These are phyloP conservation scores for Ylistrum balloti DNA, from an alignment of 1,140 invertebrate genomes.

Conservation along the genomic window DNA sequence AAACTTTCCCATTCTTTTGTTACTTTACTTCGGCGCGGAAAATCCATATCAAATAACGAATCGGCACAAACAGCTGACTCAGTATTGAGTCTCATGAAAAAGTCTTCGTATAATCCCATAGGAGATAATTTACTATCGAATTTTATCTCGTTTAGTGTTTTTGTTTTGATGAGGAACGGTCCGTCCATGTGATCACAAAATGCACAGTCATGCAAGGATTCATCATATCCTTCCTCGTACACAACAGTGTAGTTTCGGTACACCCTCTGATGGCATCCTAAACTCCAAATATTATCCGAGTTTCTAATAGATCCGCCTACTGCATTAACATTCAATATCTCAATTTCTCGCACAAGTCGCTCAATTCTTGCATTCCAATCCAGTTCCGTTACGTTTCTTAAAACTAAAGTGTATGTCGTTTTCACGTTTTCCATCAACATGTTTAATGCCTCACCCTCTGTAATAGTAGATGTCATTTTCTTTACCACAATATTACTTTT, in stretches of 20 bases:
- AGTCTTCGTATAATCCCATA: conserved; percentile 72
- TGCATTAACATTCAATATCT: conserved; percentile 59
- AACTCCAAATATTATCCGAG: conserved; percentile 74
- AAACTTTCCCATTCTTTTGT: conserved; percentile 41
- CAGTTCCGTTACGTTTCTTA: conserved; percentile 68
- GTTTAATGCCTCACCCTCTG: conserved; percentile 66
- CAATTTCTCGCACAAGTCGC: conserved; percentile 73
- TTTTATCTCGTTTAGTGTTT: conserved; percentile 54
- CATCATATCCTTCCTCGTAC: conserved; percentile 75
- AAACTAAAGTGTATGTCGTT: conserved; percentile 77
- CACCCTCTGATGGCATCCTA: conserved; percentile 75
- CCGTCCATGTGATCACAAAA: conserved; percentile 73
- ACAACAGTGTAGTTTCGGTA: conserved; percentile 72
- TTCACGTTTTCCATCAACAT: conserved; percentile 58
- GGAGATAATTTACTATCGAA: conserved; percentile 65
- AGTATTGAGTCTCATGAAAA: conserved; percentile 70
- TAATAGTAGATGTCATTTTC: background rate
- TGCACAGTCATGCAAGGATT: conserved; percentile 75
- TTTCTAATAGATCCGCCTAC: conserved; percentile 74
- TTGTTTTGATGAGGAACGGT: conserved; percentile 72
- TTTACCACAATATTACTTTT: background rate
- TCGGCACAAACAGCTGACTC: conserved; percentile 74
- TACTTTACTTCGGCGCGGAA: background rate
- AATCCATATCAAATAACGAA: conserved; percentile 71
- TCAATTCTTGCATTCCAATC: conserved; percentile 70